Conservation (phyloP, 37 sponge, comb jelly and placozoan genomes). For the Tethya wilhelma region DNA sequence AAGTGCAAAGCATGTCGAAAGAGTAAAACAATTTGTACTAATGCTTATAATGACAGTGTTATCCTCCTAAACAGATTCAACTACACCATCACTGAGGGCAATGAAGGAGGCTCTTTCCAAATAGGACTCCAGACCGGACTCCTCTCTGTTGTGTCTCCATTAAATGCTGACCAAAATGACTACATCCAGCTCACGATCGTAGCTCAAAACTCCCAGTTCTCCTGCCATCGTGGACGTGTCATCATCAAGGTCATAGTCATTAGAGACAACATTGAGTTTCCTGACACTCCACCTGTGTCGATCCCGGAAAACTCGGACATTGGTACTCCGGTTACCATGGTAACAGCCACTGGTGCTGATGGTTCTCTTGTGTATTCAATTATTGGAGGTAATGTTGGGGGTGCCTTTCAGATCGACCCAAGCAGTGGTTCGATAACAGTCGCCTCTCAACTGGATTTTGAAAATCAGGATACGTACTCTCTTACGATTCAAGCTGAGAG, state of each 20-base stretch:
- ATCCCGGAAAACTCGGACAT: slow-evolving; percentile 55
- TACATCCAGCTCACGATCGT: slow-evolving; percentile 55
- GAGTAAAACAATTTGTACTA: too few species aligned
- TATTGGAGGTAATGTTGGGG: slow-evolving; percentile 43
- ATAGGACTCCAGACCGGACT: slow-evolving; percentile 42
- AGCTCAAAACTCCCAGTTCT: slow-evolving; percentile 59
- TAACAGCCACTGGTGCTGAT: slow-evolving; percentile 53
- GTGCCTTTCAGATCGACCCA: slow-evolving; percentile 62
- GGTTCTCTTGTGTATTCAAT: slow-evolving; percentile 60
- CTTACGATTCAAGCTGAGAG: slow-evolving; percentile 23
- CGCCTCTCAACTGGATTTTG: slow-evolving; percentile 33
- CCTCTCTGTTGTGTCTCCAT: slow-evolving; percentile 4
- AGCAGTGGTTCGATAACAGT: slow-evolving; percentile 55
- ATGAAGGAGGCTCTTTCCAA: slow-evolving; percentile 47
- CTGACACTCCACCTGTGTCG: slow-evolving; percentile 21
- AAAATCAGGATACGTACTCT: slow-evolving; percentile 7
- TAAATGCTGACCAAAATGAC: slow-evolving; percentile 9
- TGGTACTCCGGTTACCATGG: slow-evolving; percentile 42
- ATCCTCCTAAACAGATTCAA: slow-evolving; percentile 42
- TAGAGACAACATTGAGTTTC: slow-evolving; percentile 33
- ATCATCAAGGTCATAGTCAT: slow-evolving; percentile 44
- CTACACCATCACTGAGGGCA: slow-evolving; percentile 67
- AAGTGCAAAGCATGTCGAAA: too few species aligned
- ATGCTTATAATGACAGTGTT: too few species aligned
- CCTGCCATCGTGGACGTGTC: slow-evolving; percentile 66